phyloP scores from a whole-genome alignment of 2,113 vertebrate genomes.

The Cyrtonyx montezumae region DNA sequence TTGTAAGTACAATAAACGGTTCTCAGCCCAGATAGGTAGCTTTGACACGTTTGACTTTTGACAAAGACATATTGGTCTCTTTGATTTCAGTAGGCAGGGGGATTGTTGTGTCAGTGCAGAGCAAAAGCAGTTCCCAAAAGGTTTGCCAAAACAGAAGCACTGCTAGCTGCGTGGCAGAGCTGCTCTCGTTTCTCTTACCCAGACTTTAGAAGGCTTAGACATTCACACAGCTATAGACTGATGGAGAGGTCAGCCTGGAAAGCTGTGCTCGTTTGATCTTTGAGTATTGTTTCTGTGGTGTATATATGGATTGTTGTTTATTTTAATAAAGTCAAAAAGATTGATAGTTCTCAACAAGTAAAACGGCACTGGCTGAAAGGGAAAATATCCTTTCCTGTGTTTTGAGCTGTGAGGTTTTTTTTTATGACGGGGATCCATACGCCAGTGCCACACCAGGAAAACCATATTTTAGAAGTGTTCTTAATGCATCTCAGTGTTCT shows the following conservation, averaged over 20 bases:
- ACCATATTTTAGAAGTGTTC: neutral
- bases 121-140: neutral
- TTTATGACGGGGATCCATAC: neutral
- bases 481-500: neutral
- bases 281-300: neutral
- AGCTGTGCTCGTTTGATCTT: neutral
- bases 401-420: neutral
- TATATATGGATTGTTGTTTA: neutral
- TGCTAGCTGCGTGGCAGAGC: neutral
- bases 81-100: neutral
- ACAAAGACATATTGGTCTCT: neutral
- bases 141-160: neutral
- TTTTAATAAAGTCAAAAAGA: neutral
- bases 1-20: neutral
- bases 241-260: neutral
- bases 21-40: neutral
- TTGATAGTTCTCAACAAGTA: neutral
- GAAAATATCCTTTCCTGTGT: neutral
- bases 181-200: neutral
- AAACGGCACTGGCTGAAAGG: neutral
- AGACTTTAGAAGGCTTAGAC: neutral
- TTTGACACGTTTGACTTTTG: neutral
- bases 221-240: neutral
- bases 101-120: neutral
- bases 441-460: neutral